Percentiles rank a stretch among this genome's conserved stretches.
Evolutionary conservation across 2,113 vertebrate species (phyloP).

Genomic region (Ochotona curzoniae): DNA sequence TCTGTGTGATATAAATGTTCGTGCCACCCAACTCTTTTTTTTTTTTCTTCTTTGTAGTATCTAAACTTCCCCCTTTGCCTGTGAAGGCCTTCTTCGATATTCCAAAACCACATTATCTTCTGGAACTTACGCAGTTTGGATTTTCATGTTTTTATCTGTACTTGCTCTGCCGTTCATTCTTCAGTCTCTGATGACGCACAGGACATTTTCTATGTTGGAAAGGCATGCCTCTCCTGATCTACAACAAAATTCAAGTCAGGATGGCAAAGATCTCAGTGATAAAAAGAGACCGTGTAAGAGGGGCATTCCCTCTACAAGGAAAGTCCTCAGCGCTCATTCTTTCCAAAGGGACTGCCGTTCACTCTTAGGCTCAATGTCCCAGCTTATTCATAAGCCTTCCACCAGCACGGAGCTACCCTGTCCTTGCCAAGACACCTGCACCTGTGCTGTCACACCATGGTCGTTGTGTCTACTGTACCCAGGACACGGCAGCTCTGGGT

Average conservation of each 20-base stretch:
- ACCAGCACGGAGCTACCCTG: not conserved
- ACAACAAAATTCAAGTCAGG: not conserved
- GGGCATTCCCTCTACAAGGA: not conserved
- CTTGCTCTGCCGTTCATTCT: not conserved
- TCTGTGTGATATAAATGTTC: not conserved
- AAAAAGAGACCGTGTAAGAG: not conserved
- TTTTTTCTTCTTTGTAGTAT: not conserved
- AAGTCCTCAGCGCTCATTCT: not conserved
- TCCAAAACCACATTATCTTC: not conserved
- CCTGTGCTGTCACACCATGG: not conserved
- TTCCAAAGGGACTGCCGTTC: not conserved
- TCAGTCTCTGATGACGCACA: not conserved
- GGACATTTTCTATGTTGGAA: not conserved
- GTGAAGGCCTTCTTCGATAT: not conserved
- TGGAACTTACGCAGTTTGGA: not conserved
- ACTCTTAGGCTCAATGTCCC: not conserved
- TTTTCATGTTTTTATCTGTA: constrained; percentile 3
- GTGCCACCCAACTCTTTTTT: not conserved
- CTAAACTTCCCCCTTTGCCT: not conserved
- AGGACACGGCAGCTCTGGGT: not conserved
- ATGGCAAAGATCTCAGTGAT: not conserved
- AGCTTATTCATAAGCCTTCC: not conserved
- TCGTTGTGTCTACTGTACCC: not conserved
- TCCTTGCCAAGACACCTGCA: not conserved
- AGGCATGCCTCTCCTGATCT: not conserved